Evolutionary conservation across 2,888 invertebrate species (phyloP).

Genomic region (Thymelicus sylvestris): DNA sequence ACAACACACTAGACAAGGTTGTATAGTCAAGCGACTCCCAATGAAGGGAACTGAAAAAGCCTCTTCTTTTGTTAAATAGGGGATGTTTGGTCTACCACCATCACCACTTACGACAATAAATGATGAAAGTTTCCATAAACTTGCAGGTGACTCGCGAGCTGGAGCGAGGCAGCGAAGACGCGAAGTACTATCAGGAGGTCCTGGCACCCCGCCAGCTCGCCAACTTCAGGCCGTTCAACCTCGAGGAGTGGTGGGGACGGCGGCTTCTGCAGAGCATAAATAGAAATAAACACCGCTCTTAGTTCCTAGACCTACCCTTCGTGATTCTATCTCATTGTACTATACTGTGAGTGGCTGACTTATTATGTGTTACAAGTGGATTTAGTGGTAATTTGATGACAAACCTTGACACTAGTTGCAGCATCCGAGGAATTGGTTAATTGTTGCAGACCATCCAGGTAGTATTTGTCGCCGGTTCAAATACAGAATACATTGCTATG

Average conservation of each 20-base stretch:
- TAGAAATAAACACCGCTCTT: slow-evolving; percentile 80
- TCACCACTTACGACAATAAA: too few relatives aligned
- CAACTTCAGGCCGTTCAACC: slow-evolving; percentile 91
- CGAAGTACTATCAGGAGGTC: slow-evolving; percentile 88
- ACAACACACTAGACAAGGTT: background rate
- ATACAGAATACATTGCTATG: slow-evolving; percentile 9
- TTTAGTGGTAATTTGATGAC: slow-evolving; percentile 21
- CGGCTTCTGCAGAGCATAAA: slow-evolving; percentile 88
- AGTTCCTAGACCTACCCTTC: slow-evolving; percentile 51
- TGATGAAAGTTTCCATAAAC: background rate
- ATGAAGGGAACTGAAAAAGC: too few relatives aligned
- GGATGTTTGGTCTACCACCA: too few relatives aligned
- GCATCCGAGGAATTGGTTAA: too few relatives aligned
- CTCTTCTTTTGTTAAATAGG: too few relatives aligned
- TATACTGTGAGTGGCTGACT: slow-evolving; percentile 37
- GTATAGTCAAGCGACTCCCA: background rate
- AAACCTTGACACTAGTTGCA: background rate
- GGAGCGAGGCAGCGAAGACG: slow-evolving; percentile 81
- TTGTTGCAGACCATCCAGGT: background rate
- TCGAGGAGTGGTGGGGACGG: slow-evolving; percentile 91
- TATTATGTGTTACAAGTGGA: slow-evolving; percentile 29
- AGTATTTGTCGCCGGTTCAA: background rate
- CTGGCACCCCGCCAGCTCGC: slow-evolving; percentile 82
- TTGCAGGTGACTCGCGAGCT: slow-evolving; percentile 84
- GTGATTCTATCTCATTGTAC: slow-evolving; percentile 39